Evolutionary conservation across 2,888 invertebrate genomes (phyloP).

Genomic region (Pherbina coryleti): DNA sequence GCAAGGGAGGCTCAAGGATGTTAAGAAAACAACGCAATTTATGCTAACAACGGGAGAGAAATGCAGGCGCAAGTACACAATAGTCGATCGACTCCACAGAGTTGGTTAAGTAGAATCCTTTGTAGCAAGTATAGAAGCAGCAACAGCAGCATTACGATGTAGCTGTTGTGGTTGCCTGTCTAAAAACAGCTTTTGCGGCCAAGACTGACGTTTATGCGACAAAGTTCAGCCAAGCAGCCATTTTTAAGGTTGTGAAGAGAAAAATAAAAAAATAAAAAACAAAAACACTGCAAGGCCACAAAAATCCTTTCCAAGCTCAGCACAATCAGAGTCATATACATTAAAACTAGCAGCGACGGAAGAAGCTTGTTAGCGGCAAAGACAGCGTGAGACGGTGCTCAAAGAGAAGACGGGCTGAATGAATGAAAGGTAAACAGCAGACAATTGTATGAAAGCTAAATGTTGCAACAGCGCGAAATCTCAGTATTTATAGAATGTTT

Average conservation of each 20-base stretch:
- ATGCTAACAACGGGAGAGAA: background rate
- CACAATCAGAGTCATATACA: background rate
- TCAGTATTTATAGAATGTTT: background rate
- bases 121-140: background rate
- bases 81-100: too few species aligned
- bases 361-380: background rate
- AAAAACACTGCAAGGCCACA: background rate
- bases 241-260: background rate
- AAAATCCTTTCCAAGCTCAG: background rate
- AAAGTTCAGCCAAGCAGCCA: background rate
- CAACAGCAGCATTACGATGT: background rate
- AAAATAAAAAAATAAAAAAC: too few species aligned
- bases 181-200: background rate
- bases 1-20: background rate
- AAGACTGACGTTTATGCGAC: conserved; percentile 14
- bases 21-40: background rate
- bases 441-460: background rate
- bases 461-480: background rate
- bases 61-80: background rate
- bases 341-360: background rate
- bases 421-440: background rate
- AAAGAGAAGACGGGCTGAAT: background rate
- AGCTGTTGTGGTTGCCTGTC: background rate
- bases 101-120: too few species aligned
- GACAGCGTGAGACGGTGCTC: background rate